phyloP scores from a whole-genome alignment of 2,797 vertebrate species.

The Thunnus albacares region DNA sequence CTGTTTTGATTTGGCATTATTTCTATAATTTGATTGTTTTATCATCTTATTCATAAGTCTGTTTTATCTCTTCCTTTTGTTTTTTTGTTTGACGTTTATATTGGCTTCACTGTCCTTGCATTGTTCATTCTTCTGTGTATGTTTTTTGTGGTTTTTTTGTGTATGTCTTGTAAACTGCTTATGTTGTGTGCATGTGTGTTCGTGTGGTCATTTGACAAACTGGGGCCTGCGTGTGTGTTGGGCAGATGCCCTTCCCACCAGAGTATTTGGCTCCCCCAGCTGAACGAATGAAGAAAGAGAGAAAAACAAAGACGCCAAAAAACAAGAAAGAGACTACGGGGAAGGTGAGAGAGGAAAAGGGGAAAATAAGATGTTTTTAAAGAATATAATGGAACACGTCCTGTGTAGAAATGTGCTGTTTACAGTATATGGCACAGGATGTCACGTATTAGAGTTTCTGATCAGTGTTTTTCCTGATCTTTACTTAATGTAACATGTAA shows the following conservation, averaged over 20 bases:
- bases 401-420: constrained; percentile 14
- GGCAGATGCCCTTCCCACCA: constrained; percentile 90
- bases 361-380: not conserved
- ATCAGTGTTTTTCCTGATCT: not conserved
- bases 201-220: constrained; percentile 69
- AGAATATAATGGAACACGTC: not conserved
- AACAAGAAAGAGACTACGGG: constrained; percentile 87
- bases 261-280: constrained; percentile 90
- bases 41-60: constrained; percentile 72
- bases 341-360: constrained; percentile 87
- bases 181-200: constrained; percentile 67
- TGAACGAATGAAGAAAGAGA: constrained; percentile 90
- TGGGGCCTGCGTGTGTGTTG: constrained; percentile 74
- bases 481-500: not conserved
- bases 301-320: constrained; percentile 89
- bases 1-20: constrained; percentile 72
- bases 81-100: constrained; percentile 53
- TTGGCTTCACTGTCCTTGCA: constrained; percentile 72
- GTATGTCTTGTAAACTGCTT: constrained; percentile 58
- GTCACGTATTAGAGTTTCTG: not conserved
- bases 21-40: constrained; percentile 66
- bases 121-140: constrained; percentile 73
- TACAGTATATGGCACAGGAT: not conserved
- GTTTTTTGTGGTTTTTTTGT: constrained; percentile 55
- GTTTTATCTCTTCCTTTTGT: constrained; percentile 63